Evolutionary conservation across 1,140 invertebrate species (phyloP).

Genomic region (Drosophila prosaltans): DNA sequence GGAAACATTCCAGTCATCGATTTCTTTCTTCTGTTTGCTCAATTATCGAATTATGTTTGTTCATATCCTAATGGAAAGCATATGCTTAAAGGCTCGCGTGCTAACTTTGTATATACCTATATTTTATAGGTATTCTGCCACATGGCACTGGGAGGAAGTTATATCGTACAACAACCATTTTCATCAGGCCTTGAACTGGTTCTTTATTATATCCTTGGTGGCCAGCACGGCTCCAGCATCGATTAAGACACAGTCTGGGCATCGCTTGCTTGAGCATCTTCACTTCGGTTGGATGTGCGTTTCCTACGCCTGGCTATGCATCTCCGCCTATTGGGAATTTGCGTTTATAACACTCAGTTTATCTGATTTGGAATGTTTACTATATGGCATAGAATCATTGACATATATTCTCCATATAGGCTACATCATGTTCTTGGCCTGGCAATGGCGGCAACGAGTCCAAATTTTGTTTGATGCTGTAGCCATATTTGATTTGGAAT

Average conservation of each 20-base stretch:
- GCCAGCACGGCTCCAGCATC: constrained; percentile 41
- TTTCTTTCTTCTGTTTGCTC: no score
- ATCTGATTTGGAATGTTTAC: constrained; percentile 45
- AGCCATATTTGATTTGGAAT: constrained; percentile 39
- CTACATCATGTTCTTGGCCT: constrained; percentile 35
- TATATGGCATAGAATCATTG: constrained; percentile 42
- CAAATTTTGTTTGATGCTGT: constrained; percentile 28
- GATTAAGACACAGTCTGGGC: constrained; percentile 23
- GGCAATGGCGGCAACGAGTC: constrained; percentile 36
- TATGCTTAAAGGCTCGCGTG: no score
- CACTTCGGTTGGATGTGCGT: constrained; percentile 47
- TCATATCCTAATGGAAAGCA: no score
- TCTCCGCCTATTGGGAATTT: constrained; percentile 48
- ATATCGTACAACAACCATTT: constrained; percentile 10
- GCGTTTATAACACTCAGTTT: background rate
- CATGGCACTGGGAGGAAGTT: background rate
- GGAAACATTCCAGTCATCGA: no score
- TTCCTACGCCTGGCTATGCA: constrained; percentile 36
- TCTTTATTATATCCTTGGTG: constrained; percentile 50
- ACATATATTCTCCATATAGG: constrained; percentile 50
- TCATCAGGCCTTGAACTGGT: constrained; percentile 16
- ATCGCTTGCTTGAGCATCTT: constrained; percentile 7
- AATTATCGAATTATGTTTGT: no score
- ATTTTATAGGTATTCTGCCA: background rate
- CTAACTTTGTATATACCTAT: background rate